These are phyloP conservation scores for Cyclophora punctaria DNA, from an alignment of 2,888 invertebrate genomes.

Conservation along the genomic window DNA sequence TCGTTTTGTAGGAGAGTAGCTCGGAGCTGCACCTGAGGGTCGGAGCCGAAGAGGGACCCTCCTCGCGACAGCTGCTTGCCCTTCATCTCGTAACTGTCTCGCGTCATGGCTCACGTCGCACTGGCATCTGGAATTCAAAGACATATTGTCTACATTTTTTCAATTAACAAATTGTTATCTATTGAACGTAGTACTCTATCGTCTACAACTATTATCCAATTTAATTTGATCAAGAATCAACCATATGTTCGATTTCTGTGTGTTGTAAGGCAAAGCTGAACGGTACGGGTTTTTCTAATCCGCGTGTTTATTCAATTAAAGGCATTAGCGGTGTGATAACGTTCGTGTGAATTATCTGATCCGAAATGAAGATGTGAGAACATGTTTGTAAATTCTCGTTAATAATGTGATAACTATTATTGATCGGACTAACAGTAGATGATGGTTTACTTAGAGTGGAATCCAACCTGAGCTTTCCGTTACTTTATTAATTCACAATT, in stretches of 20 bases:
- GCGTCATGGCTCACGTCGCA: conserved; percentile 56
- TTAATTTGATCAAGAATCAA: conserved; percentile 37
- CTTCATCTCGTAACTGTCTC: conserved; percentile 68
- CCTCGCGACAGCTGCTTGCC: conserved; percentile 53
- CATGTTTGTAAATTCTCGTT: no score
- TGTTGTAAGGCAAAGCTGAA: conserved; percentile 13
- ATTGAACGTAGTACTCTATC: conserved; percentile 31
- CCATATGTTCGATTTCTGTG: conserved; percentile 33
- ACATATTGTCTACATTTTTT: conserved; percentile 39
- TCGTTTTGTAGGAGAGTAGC: conserved; percentile 72
- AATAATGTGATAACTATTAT: no score
- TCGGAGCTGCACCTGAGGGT: conserved; percentile 66
- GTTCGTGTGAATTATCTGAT: conserved; percentile 40
- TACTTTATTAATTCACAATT: no score
- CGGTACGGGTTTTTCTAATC: conserved; percentile 26
- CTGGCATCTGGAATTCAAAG: conserved; percentile 59
- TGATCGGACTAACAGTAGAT: no score
- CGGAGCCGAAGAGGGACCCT: conserved; percentile 59
- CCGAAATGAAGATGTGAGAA: no score
- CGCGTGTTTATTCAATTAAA: conserved; percentile 42
- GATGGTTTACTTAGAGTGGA: no score
- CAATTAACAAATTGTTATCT: conserved; percentile 42
- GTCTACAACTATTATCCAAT: conserved; percentile 43
- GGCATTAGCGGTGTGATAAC: conserved; percentile 44
- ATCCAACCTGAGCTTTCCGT: no score